These are phyloP conservation scores for Ellobium chinense DNA, from an alignment of 2,888 invertebrate species.

Conservation along the genomic window DNA sequence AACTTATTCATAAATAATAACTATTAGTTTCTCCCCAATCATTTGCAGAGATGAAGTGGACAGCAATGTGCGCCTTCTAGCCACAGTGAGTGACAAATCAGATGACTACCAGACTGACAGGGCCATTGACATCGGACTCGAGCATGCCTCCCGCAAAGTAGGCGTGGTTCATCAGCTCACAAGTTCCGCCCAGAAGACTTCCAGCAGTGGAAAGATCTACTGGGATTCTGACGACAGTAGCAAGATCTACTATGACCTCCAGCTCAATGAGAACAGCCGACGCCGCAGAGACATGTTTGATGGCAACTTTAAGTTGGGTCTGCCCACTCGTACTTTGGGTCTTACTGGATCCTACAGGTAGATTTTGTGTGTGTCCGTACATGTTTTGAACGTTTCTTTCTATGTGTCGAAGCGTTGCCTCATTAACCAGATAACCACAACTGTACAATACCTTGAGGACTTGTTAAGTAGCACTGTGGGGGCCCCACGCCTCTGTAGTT, in stretches of 20 bases:
- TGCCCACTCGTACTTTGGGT: slow-evolving; percentile 53
- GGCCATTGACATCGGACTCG: slow-evolving; percentile 25
- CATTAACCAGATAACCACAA: no score
- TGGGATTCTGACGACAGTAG: slow-evolving; percentile 58
- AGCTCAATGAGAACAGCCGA: slow-evolving; percentile 34
- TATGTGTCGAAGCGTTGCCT: no score
- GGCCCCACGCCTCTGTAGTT: no score
- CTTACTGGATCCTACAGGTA: slow-evolving; percentile 37
- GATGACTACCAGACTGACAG: slow-evolving; percentile 39
- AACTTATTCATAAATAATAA: no score
- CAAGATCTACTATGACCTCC: slow-evolving; percentile 50
- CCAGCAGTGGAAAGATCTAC: slow-evolving; percentile 53
- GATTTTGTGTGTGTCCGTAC: no score
- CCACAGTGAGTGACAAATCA: slow-evolving; percentile 54
- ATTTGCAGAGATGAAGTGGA: slow-evolving; percentile 55
- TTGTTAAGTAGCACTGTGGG: no score
- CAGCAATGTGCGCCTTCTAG: slow-evolving; percentile 57
- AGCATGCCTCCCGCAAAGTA: slow-evolving; percentile 58
- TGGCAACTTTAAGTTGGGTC: slow-evolving; percentile 50
- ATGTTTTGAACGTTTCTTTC: no score
- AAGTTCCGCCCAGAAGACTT: slow-evolving; percentile 37
- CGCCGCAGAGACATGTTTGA: slow-evolving; percentile 38
- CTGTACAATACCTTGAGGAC: no score
- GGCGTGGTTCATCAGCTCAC: slow-evolving; percentile 52
- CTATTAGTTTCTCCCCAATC: not conserved